Evolutionary conservation across 2,888 invertebrate species (phyloP), one percentile per base, ranked within the genome.

Genomic region (Mamestra brassicae): DNA sequence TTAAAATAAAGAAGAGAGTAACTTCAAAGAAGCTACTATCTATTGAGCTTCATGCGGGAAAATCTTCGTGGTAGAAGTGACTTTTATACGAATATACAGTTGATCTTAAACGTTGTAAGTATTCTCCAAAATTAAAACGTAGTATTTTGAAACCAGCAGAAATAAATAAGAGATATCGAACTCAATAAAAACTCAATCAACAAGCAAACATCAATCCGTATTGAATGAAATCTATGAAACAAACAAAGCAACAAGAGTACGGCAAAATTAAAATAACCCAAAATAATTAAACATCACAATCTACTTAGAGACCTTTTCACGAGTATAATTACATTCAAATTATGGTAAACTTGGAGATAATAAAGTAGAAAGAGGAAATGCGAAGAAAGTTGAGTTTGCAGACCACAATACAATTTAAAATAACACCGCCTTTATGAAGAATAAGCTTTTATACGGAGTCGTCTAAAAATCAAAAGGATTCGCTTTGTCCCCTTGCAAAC

Each of bases 271-370:
- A 76, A 78, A 77, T 80, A 74, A 38, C 61, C 55, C 55, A 68
- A 79, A 83, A 85, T 82, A 78, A 82, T 85, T 84, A 79, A 82
- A 85, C 75, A 84, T 63, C 78, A 82, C 71, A 85, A 86, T 80
- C 76, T 86, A 86, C 85, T 84, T 84, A 85, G 50, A 71, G 55
- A 78, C 80, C 80, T 80, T 81, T 82, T 75, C 74, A 78, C 71
- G 66, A 78, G 74, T 76, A 86, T 85, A 84, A 85, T 86, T 84
- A 85, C 72, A 86, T 84, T 86, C 62, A 79, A 85, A 87, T 87
- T 77, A 83, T 78, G 81, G 63, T 73, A 79, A 85, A 76, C 74
- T 85, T 71, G 62, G 67, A 75, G 74, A 79, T 80, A 84, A 87
- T 85, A 75, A 74, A 87, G 77, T 76, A 69, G 58, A 70, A 85